Evolutionary conservation across 2,113 vertebrate genomes (phyloP).

Genomic region (Chunga burmeisteri): DNA sequence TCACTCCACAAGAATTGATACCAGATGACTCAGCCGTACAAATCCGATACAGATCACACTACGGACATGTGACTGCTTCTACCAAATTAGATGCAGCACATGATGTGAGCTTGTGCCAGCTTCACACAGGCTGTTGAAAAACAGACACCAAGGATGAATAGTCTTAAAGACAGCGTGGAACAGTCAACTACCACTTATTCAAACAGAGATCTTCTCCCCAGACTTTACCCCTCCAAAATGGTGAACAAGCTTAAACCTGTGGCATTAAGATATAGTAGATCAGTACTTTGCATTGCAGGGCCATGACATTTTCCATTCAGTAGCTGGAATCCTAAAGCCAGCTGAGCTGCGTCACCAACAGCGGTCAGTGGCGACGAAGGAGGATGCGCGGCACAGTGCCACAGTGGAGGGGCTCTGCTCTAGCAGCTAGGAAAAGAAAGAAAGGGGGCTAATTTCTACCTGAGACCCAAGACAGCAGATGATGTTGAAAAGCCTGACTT

Average conservation of each 20-base stretch:
- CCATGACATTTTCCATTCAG: rapidly evolving
- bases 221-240: neutral
- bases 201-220: neutral
- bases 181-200: neutral
- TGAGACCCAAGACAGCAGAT: neutral
- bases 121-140: constrained; percentile 12
- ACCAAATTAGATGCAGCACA: constrained; percentile 38
- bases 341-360: neutral
- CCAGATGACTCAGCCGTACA: constrained; percentile 17
- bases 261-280: neutral
- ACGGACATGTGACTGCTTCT: constrained; percentile 13
- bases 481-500: neutral
- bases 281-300: neutral
- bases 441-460: neutral
- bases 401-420: neutral
- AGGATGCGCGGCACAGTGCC: neutral
- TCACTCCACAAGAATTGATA: neutral
- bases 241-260: neutral
- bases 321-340: neutral
- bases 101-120: neutral
- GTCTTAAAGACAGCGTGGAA: neutral
- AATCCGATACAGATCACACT: constrained; percentile 25
- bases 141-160: neutral
- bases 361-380: neutral
- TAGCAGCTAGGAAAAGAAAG: neutral